Evolutionary conservation across 1,140 invertebrate genomes (phyloP), one percentile per base, ranked within the genome.

Genomic region (Aphaenogaster ashmeadi): DNA sequence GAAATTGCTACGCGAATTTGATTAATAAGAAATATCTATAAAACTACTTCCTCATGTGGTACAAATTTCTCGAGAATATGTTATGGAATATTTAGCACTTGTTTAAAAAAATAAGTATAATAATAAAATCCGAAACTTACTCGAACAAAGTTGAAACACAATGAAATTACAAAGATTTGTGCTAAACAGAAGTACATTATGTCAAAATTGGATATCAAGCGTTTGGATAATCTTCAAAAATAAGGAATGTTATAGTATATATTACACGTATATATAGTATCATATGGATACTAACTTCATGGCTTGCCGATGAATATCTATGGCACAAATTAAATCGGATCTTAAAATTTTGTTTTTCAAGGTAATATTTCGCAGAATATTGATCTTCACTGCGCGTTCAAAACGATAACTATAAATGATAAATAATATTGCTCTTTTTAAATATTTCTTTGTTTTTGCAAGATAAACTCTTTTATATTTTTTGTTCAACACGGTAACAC

Each of bases 221-320:
- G 1, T 66, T n/a, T n/a, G 9, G 36, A 4, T 38, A 66, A 66
- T n/a, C 64, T 66, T 41, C 3, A 41, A 38, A 52, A 58, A 56
- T 13, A 66, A 66, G 1, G 9, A 33, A 50, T 27, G 21, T 66
- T 41, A 66, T 3, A 41, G 15, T 3, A 66, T 66, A n/a, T n/a
- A 64, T n/a, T 36, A 9, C 36, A 41, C 18, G 27, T 41, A 8
- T 5, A 27, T 27, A 27, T 27, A 27, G n/a, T 66, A 38, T 38
- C n/a, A 41, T n/a, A 66, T 38, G 7, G 18, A 79, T 50, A 79
- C 44, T 11, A 66, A 79, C 77, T 50, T 36, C 13, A 66, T 36
- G 13, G 60, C 60, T 66, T 79, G 44, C 3, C 58, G 77, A 66
- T 79, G 77, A 8, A 79, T 79, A n/a, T 79, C 11, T 13, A 79